Evolutionary conservation across 2,888 invertebrate species (phyloP), one percentile per base, ranked within the genome.

Genomic region (Chymomyza fuscimana): DNA sequence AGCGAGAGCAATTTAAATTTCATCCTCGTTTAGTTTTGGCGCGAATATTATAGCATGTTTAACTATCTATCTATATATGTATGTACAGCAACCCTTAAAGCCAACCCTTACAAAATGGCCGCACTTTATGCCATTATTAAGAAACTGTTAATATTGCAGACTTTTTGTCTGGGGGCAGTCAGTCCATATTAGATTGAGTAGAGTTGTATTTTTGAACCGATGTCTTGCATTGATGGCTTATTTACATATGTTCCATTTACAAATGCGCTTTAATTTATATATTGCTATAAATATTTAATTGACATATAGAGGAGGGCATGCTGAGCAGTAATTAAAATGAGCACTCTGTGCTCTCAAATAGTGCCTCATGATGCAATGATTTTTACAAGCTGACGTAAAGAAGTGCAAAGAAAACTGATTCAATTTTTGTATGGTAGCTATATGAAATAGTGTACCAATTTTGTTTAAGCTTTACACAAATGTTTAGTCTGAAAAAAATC

Each of bases 131-230:
- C 22, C 22, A 25, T 58, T 22, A 58, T 10, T 58, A 40, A 52
- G 22, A 60, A 70, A 69, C 76, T 74, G 74, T 80, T 84, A 80
- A 82, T 79, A 74, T 58, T 7, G 58, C 58, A 22, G 58, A 54
- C 16, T 54, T 19, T 15, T 9, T 54, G 12, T 46, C 54, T 54
- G 19, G 15, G 71, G 56, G 36, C 67, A 76, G 73, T 75, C 79
- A 73, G 82, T 77, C 80, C 76, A 80, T 82, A 82, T 81, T 82
- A 82, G 80, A 85, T 82, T 85, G 80, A 70, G 12, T 46, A 10
- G 2, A 12, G 7, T 32, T 46, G 12, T 2, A 46, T 46, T 12
- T 12, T 12, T 12, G 12, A 46, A 12, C 12, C 40, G 40, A 46
- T 46, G 12, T 12, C 12, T 12, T 46, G 40, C 10, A 54, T 54